Evolutionary conservation across 1,140 invertebrate genomes (phyloP), one percentile per base, ranked within the genome.

Genomic region (Drosophila repleta): DNA sequence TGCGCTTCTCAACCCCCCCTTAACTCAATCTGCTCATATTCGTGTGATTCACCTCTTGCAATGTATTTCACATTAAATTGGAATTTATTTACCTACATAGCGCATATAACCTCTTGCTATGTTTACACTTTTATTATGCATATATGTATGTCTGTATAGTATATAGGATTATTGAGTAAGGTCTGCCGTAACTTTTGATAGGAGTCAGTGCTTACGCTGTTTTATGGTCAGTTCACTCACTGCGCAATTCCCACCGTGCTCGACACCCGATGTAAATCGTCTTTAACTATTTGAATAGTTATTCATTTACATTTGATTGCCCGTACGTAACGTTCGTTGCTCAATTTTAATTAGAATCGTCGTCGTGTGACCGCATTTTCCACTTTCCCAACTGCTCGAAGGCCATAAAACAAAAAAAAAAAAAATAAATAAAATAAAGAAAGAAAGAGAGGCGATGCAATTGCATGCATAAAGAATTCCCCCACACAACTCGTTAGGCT

Each of bases 301-400:
- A 67, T 67, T 66, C 49, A 72, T 60, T 72, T 60, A 24, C 15
- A 60, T 55, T 67, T 67, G 53, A 60, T 39, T 52, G 61, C 48
- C 61, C 32, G 56, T 71, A 53, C 49, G 58, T 32, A 46, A 41
- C 43, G 69, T 60, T 60, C 43, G 69, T 60, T 60, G 24, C 48
- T 60, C 48, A 72, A 67, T 67, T 72, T 67, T 72, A 72, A 72
- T 72, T 72, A 67, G 63, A 72, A 67, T 55, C 35, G 69, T 55
- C 52, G 69, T 66, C 69, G 69, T 61, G 63, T 67, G 56, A 72
- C 55, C 69, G 63, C 64, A 29, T 72, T 72, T 60, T 67, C 63
- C 53, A 66, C 62, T 71, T 66, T 66, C 52, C 53, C 62, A 71
- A 71, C 68, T 52, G 35, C 35, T 57, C 24, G 20, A 51, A 58